These are phyloP conservation scores for Otus sunia DNA, from an alignment of 2,113 vertebrate species.

Conservation along the genomic window DNA sequence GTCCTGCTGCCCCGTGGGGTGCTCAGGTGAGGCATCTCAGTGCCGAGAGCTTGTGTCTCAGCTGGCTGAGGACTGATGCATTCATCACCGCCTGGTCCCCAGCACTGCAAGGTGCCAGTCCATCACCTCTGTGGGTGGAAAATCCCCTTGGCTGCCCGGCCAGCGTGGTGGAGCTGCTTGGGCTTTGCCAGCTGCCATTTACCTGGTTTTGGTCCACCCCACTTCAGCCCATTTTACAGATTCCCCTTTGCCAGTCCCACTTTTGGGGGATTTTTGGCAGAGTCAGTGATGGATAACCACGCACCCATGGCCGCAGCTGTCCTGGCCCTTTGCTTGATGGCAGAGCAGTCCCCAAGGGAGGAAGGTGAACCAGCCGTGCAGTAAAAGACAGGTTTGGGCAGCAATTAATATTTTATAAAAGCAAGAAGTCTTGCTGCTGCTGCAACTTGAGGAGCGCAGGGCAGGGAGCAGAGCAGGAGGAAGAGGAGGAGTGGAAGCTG, in stretches of 20 bases:
- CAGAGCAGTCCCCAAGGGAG: not conserved
- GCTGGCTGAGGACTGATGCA: not conserved
- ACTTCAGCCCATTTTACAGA: not conserved
- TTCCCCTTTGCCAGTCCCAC: not conserved
- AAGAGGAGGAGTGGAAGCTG: not conserved
- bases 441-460: not conserved
- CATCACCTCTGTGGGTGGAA: not conserved
- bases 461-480: not conserved
- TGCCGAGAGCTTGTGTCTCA: not conserved
- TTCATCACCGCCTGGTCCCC: not conserved
- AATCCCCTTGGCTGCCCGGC: not conserved
- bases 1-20: not conserved
- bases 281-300: accelerated
- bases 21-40: not conserved
- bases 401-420: not conserved
- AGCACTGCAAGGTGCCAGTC: accelerated
- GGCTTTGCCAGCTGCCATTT: not conserved
- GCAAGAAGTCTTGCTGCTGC: not conserved
- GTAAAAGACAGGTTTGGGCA: not conserved
- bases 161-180: accelerated
- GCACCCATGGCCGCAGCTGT: accelerated
- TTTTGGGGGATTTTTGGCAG: too few relatives aligned
- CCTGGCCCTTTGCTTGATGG: accelerated
- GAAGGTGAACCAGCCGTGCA: not conserved
- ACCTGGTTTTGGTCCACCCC: not conserved